Evolutionary conservation across 2,888 invertebrate species (phyloP).

Genomic region (Aphodius sticticus): DNA sequence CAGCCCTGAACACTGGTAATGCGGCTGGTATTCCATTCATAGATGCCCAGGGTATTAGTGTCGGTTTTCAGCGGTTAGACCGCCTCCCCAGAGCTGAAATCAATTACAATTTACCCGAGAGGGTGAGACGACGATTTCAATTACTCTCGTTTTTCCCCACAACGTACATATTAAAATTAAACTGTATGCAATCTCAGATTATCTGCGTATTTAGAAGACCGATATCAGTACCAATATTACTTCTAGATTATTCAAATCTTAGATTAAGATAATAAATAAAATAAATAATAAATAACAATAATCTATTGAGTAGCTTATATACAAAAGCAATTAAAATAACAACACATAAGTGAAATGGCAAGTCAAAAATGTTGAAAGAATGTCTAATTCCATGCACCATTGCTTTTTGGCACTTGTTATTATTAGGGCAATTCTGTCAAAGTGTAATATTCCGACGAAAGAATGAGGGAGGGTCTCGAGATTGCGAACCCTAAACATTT

Average conservation of each 20-base stretch:
- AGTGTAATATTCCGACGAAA: background rate
- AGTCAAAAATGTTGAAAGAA: too few relatives aligned
- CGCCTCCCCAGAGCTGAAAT: background rate
- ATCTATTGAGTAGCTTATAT: too few relatives aligned
- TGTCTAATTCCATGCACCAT: background rate
- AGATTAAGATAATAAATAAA: too few relatives aligned
- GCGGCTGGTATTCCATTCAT: background rate
- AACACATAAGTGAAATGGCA: background rate
- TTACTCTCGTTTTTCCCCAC: too few relatives aligned
- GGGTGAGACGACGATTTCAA: too few relatives aligned
- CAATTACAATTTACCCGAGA: background rate
- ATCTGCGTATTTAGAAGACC: too few relatives aligned
- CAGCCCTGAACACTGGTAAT: background rate
- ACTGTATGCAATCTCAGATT: too few relatives aligned
- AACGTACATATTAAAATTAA: too few relatives aligned
- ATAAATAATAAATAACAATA: too few relatives aligned
- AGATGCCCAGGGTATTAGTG: background rate
- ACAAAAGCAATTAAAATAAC: background rate
- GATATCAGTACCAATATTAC: too few relatives aligned
- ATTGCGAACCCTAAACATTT: background rate
- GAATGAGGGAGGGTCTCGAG: background rate
- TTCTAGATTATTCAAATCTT: too few relatives aligned
- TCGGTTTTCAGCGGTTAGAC: background rate
- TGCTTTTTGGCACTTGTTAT: background rate
- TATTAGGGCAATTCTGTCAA: background rate